phyloP scores from a whole-genome alignment of 2,797 vertebrate genomes.

The Cheirogaleus major region DNA sequence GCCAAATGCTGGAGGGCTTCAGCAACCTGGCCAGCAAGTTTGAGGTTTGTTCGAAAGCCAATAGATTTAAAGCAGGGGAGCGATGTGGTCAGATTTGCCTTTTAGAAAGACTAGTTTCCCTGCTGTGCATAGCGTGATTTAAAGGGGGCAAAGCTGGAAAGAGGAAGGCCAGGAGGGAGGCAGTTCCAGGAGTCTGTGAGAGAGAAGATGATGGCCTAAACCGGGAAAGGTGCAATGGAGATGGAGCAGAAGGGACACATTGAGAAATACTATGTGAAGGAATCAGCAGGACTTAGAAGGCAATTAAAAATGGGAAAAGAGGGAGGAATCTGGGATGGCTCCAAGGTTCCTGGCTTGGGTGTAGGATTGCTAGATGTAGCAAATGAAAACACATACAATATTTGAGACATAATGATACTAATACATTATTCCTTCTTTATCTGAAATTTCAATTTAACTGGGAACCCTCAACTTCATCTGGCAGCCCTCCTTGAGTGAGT shows the following conservation, averaged over 20 bases:
- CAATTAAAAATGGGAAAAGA: neutral
- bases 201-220: neutral
- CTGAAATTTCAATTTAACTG: neutral
- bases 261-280: neutral
- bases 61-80: neutral
- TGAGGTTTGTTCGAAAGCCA: constrained; percentile 9
- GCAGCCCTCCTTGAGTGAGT: neutral
- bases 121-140: neutral
- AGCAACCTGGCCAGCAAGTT: neutral
- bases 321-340: neutral
- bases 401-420: neutral
- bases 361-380: neutral
- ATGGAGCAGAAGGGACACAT: neutral
- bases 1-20: neutral
- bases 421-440: neutral
- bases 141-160: neutral
- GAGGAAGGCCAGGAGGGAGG: neutral
- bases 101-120: neutral
- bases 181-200: neutral
- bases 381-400: neutral
- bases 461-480: neutral
- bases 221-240: neutral
- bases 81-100: neutral
- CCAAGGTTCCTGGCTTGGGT: neutral
- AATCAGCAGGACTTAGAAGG: neutral